A percentile compares a stretch with the other conserved stretches of the same genome.
Conservation (phyloP, 2,888 invertebrate species). For the Agrotis puta region DNA sequence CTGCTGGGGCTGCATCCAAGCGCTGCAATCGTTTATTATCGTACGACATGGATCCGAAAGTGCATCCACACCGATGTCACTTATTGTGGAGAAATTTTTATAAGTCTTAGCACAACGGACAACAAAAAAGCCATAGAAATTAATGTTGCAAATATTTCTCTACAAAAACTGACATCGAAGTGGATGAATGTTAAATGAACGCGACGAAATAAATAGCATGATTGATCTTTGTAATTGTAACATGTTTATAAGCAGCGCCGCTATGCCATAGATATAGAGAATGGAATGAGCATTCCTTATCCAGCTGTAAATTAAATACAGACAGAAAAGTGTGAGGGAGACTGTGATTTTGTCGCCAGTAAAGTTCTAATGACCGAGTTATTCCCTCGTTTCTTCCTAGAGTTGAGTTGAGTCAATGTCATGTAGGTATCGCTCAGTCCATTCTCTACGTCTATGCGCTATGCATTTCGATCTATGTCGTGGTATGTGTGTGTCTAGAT, state of each 20-base stretch:
- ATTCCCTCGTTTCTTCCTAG: no score
- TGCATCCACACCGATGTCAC: not conserved
- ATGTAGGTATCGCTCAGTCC: no score
- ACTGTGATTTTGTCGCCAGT: no score
- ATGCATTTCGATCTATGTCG: constrained; percentile 19
- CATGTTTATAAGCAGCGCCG: not conserved
- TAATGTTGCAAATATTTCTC: not conserved
- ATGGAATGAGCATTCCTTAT: no score
- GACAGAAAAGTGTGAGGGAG: no score
- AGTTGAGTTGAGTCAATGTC: no score
- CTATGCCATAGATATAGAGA: not conserved
- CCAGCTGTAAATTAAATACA: no score
- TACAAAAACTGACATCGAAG: not conserved
- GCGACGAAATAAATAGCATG: not conserved
- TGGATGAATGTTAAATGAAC: constrained; percentile 11
- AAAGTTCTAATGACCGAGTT: no score
- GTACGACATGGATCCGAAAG: constrained; percentile 11
- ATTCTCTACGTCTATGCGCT: not conserved
- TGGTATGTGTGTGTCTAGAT: constrained; percentile 68
- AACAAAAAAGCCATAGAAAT: not conserved
- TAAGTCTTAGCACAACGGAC: not conserved
- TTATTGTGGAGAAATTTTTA: not conserved
- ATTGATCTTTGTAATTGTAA: not conserved
- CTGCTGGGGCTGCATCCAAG: constrained; percentile 17
- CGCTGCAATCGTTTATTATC: constrained; percentile 2